These are phyloP conservation scores for Scrobipalpa costella DNA, from an alignment of 2,888 invertebrate genomes.

Conservation along the genomic window DNA sequence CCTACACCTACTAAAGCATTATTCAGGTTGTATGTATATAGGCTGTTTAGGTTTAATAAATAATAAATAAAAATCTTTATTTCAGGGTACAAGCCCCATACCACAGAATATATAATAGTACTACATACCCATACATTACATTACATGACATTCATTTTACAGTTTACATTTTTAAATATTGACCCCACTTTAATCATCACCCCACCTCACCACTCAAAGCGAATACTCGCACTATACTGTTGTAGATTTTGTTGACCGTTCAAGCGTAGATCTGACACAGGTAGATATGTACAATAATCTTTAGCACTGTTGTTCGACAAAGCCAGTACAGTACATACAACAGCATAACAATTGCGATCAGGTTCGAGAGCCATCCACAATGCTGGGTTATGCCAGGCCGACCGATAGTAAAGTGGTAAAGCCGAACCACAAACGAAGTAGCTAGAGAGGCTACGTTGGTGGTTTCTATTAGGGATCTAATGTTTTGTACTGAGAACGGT, in stretches of 20 bases:
- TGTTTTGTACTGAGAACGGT: no score
- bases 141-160: no score
- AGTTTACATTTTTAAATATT: no score
- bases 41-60: no score
- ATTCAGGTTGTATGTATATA: no score
- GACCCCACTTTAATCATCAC: no score
- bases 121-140: no score
- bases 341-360: slow-evolving; percentile 13
- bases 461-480: not conserved
- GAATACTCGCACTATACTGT: not conserved
- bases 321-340: slow-evolving; percentile 2
- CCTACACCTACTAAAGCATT: no score
- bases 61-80: no score
- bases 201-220: no score
- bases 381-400: slow-evolving; percentile 15
- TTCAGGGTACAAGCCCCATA: no score
- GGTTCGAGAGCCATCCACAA: slow-evolving; percentile 16
- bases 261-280: not conserved
- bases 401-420: slow-evolving; percentile 10
- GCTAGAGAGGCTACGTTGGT: not conserved
- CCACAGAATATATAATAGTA: no score
- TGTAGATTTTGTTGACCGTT: not conserved
- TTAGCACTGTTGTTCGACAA: slow-evolving; percentile 4
- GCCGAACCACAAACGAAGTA: slow-evolving; percentile 4
- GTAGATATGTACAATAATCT: slow-evolving; percentile 4